A percentile compares a stretch with the other conserved stretches of the same genome.
phyloP scores from a whole-genome alignment of 2,797 vertebrate genomes.

The Muraenolepis orangiensis region DNA sequence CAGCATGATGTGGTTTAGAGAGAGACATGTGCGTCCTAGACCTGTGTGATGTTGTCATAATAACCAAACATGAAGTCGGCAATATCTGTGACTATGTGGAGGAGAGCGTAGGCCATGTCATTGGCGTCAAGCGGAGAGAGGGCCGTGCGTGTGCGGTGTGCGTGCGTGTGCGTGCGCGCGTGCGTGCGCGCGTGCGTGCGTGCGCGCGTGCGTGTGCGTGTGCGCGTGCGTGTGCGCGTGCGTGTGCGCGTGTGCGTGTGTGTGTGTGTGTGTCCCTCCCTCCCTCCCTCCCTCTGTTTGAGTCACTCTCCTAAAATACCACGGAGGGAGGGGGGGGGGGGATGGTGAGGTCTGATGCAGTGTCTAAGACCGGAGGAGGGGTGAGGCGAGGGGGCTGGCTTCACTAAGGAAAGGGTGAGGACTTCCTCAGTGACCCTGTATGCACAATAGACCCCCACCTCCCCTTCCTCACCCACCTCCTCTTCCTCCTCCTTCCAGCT shows the following conservation, averaged over 20 bases:
- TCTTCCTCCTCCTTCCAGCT: constrained; percentile 15
- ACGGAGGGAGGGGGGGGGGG: constrained; percentile 28
- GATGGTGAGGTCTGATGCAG: not conserved
- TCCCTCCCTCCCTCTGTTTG: constrained; percentile 18
- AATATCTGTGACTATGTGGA: not conserved
- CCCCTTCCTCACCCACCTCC: constrained; percentile 18
- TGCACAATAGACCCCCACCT: constrained; percentile 63
- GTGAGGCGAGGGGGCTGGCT: constrained; percentile 4
- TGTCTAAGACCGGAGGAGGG: not conserved
- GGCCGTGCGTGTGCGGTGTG: not conserved
- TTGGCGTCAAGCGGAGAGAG: no score
- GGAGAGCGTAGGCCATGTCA: no score
- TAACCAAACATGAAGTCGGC: no score
- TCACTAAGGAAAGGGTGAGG: constrained; percentile 72
- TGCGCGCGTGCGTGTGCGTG: constrained; percentile 23
- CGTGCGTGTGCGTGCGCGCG: not conserved
- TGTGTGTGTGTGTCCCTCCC: no score
- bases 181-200: not conserved
- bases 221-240: not conserved
- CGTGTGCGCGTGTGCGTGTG: constrained; percentile 15
- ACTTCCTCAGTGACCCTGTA: constrained; percentile 65
- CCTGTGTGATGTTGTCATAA: no score
- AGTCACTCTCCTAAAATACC: constrained; percentile 59
- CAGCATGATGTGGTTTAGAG: no score
- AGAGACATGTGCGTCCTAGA: no score